Conservation (phyloP, 2,888 invertebrate species). For the Cerastoderma edule region DNA sequence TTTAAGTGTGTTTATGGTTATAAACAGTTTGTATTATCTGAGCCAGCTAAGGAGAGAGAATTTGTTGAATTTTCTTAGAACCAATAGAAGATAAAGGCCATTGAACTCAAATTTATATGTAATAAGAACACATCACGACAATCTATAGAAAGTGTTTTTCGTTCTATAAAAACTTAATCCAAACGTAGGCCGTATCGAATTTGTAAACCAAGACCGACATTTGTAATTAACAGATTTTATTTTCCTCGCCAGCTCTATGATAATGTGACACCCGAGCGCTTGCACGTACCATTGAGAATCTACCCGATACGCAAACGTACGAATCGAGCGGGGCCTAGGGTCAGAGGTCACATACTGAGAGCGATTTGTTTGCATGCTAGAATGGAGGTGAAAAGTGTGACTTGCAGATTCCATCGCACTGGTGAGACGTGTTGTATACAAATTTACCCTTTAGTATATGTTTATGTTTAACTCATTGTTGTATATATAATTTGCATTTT, state of each 20-base stretch:
- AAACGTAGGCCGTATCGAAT: conserved; percentile 18
- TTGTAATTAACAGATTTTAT: conserved; percentile 50
- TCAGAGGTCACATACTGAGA: conserved; percentile 23
- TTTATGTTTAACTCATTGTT: too few relatives aligned
- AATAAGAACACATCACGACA: too few relatives aligned
- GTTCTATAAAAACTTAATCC: neutral
- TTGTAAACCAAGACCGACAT: conserved; percentile 41
- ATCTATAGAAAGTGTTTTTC: conserved; percentile 13
- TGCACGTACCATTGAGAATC: conserved; percentile 20
- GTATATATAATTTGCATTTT: too few relatives aligned
- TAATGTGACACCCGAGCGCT: conserved; percentile 14
- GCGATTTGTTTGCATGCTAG: conserved; percentile 14
- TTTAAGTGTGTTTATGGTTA: too few relatives aligned
- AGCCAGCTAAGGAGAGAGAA: too few relatives aligned
- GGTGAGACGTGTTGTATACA: too few relatives aligned
- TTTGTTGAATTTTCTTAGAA: too few relatives aligned
- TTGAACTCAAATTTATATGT: too few relatives aligned
- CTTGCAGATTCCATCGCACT: conserved; percentile 16
- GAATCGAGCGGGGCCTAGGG: conserved; percentile 13
- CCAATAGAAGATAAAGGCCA: too few relatives aligned
- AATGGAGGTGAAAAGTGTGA: conserved; percentile 8
- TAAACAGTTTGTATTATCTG: too few relatives aligned
- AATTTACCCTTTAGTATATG: too few relatives aligned
- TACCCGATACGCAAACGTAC: conserved; percentile 4
- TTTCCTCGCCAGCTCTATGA: conserved; percentile 8